A percentile compares a stretch with the other conserved stretches of the same genome.
phyloP scores from a whole-genome alignment of 2,888 invertebrate genomes.

The Tetranychus piercei region DNA sequence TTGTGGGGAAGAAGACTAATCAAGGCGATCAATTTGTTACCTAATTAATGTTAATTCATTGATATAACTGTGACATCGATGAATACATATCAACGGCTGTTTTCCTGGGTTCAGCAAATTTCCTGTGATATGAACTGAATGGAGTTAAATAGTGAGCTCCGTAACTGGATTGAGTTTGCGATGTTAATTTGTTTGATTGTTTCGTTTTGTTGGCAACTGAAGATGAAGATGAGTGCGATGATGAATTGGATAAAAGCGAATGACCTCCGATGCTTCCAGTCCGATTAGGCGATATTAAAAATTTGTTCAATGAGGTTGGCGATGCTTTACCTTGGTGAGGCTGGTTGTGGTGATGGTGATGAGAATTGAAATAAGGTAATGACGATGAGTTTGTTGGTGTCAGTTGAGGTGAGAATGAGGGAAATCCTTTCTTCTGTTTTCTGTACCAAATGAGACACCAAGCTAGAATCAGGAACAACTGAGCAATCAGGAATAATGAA shows the following conservation, averaged over 20 bases:
- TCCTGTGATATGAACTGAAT: background rate
- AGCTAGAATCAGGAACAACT: conserved; percentile 8
- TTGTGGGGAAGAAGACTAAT: background rate
- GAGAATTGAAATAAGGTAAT: background rate
- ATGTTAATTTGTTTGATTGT: background rate
- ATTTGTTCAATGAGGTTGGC: background rate
- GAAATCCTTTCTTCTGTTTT: background rate
- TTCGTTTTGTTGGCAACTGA: background rate
- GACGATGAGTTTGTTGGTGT: background rate
- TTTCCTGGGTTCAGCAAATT: background rate
- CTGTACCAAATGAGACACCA: conserved; percentile 4
- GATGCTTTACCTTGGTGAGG: background rate
- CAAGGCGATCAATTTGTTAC: background rate
- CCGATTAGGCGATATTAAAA: background rate
- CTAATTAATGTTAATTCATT: background rate
- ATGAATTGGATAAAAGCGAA: background rate
- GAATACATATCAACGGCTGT: background rate
- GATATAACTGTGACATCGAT: background rate
- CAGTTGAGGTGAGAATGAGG: background rate
- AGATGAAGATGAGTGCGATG: background rate
- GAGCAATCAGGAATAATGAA: background rate
- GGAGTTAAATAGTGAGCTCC: background rate
- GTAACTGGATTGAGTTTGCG: background rate
- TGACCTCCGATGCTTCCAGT: background rate
- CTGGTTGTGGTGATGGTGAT: background rate